phyloP scores from a whole-genome alignment of 92 coral and sea anemone genomes.

The Palythoa grandiflora region DNA sequence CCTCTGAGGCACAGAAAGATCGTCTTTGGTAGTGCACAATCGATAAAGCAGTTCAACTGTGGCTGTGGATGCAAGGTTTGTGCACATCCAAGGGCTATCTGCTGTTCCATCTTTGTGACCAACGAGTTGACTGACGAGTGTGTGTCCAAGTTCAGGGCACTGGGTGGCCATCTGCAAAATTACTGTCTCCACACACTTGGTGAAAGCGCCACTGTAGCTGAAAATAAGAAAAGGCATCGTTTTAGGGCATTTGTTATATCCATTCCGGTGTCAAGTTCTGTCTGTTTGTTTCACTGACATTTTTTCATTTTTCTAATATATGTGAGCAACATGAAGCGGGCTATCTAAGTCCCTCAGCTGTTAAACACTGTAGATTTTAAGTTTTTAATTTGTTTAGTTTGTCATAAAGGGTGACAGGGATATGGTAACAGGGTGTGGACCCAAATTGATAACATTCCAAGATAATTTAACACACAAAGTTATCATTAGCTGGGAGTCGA shows the following conservation, averaged over 20 bases:
- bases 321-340: too few species aligned
- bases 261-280: too few species aligned
- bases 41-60: conserved; percentile 90
- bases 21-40: conserved; percentile 78
- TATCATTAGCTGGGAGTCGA: too few species aligned
- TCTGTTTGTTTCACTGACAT: too few species aligned
- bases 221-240: background rate
- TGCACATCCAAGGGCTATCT: conserved; percentile 26
- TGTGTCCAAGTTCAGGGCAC: conserved; percentile 78
- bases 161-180: conserved; percentile 80
- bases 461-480: too few species aligned
- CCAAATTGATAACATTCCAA: too few species aligned
- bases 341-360: too few species aligned
- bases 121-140: conserved; percentile 75
- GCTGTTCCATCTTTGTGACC: conserved; percentile 58
- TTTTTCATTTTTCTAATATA: too few species aligned
- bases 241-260: background rate
- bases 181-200: conserved; percentile 88
- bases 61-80: conserved; percentile 69
- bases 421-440: too few species aligned
- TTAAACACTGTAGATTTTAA: too few species aligned
- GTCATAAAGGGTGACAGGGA: too few species aligned
- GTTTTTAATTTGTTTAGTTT: too few species aligned
- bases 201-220: conserved; percentile 67
- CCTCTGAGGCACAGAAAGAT: conserved; percentile 46